A percentile compares a stretch with the other conserved stretches of the same genome.
These are phyloP conservation scores for Lasioglossum pauxillum DNA, from an alignment of 2,888 invertebrate genomes.

Conservation along the genomic window DNA sequence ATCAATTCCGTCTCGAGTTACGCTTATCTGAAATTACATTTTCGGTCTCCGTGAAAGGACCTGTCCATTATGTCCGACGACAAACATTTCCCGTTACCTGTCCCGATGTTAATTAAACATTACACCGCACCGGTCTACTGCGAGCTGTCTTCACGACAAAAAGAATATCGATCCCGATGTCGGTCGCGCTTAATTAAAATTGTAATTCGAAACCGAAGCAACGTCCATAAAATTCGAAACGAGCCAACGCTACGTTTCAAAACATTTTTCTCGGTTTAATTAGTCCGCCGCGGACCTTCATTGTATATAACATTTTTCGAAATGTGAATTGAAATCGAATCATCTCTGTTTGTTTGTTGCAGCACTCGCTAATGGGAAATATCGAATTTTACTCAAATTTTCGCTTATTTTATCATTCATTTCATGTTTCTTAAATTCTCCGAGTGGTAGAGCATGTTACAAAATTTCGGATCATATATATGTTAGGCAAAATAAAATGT, in stretches of 20 bases:
- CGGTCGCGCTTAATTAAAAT: not conserved
- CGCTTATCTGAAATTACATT: not conserved
- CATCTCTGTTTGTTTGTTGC: not conserved
- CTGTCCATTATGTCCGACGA: not conserved
- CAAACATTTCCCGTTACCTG: not conserved
- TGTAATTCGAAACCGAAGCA: not conserved
- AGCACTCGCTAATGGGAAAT: not conserved
- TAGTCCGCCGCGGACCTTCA: not conserved
- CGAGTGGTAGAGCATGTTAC: not conserved
- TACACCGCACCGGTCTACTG: not conserved
- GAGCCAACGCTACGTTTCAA: not conserved
- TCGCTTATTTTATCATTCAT: not conserved
- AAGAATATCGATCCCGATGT: not conserved
- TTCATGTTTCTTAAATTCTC: not conserved
- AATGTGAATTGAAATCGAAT: not conserved
- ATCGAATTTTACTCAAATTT: not conserved
- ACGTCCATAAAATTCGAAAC: not conserved
- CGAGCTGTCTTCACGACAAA: not conserved
- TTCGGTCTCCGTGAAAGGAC: not conserved
- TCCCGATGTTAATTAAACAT: not conserved
- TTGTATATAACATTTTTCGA: not conserved
- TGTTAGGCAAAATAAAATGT: not conserved
- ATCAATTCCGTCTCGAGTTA: conserved; percentile 13
- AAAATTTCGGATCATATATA: not conserved
- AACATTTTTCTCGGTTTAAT: not conserved